Conservation (phyloP, 2,888 invertebrate genomes). For the Agelastica alni region DNA sequence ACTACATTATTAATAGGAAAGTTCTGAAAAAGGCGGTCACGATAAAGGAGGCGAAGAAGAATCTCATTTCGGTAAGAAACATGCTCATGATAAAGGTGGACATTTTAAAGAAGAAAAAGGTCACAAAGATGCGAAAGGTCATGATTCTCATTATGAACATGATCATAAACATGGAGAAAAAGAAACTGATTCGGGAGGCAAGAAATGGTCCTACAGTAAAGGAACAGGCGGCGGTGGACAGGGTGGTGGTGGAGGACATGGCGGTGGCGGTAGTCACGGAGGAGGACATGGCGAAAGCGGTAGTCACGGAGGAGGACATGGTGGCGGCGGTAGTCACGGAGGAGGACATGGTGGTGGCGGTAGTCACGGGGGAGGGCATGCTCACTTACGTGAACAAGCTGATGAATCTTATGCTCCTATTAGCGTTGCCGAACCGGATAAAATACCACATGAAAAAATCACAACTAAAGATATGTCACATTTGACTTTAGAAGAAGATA, state of each 20-base stretch:
- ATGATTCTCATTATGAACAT: constrained; percentile 62
- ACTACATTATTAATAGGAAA: constrained; percentile 64
- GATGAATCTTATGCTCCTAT: constrained; percentile 5
- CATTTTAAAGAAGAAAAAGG: constrained; percentile 62
- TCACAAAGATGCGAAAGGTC: constrained; percentile 62
- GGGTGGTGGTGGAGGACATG: constrained; percentile 28
- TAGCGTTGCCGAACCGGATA: background rate
- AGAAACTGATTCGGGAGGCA: constrained; percentile 56
- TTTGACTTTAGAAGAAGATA: background rate
- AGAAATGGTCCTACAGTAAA: constrained; percentile 59
- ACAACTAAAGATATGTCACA: background rate
- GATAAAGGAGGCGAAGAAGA: constrained; percentile 59
- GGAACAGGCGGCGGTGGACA: constrained; percentile 34
- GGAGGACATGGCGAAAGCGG: constrained; percentile 30
- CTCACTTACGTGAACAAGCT: constrained; percentile 12
- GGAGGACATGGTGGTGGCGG: constrained; percentile 30
- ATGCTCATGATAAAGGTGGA: constrained; percentile 62
- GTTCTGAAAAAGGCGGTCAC: constrained; percentile 62
- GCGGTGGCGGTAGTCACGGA: constrained; percentile 37
- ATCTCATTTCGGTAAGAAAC: constrained; percentile 40
- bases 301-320: constrained; percentile 29
- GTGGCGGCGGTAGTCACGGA: constrained; percentile 26
- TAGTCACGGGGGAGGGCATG: constrained; percentile 28
- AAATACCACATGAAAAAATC: background rate
- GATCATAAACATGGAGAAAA: constrained; percentile 56